Conservation (phyloP, 2,797 vertebrate species). For the Enteromius viviparus region DNA sequence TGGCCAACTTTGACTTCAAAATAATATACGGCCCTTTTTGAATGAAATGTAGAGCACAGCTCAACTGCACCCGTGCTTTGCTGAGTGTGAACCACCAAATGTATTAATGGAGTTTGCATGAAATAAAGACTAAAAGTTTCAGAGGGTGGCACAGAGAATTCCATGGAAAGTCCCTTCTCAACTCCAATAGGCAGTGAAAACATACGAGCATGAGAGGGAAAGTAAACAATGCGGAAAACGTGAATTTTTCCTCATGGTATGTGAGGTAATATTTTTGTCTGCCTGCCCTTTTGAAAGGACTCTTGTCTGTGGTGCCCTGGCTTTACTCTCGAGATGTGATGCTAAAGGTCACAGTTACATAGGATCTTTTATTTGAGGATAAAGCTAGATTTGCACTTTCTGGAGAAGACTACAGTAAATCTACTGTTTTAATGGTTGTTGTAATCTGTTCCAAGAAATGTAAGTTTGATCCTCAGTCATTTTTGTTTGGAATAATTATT, state of each 20-base stretch:
- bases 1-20: background rate
- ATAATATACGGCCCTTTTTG: conserved; percentile 7
- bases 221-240: conserved; percentile 52
- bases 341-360: conserved; percentile 16
- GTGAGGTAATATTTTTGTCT: conserved; percentile 49
- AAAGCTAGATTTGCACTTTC: background rate
- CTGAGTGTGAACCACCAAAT: background rate
- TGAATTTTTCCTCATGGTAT: conserved; percentile 40
- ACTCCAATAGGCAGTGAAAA: conserved; percentile 36
- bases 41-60: background rate
- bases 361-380: conserved; percentile 19
- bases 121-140: conserved; percentile 18
- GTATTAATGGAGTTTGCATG: conserved; percentile 2
- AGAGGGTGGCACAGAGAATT: conserved; percentile 31
- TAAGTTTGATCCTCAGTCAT: background rate
- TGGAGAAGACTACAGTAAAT: background rate
- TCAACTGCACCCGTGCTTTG: background rate
- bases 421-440: background rate
- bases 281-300: conserved; percentile 46
- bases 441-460: background rate
- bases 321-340: conserved; percentile 9
- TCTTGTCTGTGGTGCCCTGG: conserved; percentile 38
- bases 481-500: background rate
- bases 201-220: conserved; percentile 29
- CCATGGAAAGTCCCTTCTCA: conserved; percentile 52